Evolutionary conservation across 2,888 invertebrate species (phyloP).

Genomic region (Nomada flava): DNA sequence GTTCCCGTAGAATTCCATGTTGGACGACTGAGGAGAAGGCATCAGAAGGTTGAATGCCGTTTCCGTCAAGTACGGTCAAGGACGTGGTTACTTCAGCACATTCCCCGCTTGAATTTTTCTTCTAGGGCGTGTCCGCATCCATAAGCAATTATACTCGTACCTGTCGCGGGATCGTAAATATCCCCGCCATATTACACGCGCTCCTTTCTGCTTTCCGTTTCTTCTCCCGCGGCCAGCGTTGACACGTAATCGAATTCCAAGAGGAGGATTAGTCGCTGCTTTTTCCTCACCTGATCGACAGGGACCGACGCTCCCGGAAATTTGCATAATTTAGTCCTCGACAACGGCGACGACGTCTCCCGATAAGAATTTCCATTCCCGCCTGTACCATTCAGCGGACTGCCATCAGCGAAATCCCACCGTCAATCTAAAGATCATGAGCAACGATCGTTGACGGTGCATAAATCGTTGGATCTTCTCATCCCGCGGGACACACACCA

Average conservation of each 20-base stretch:
- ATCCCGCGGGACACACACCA: too few species aligned
- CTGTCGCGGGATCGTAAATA: slow-evolving; percentile 45
- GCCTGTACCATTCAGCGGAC: slow-evolving; percentile 20
- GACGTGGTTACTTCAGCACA: slow-evolving; percentile 60
- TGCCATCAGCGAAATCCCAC: not conserved
- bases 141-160: slow-evolving; percentile 64
- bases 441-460: slow-evolving; percentile 23
- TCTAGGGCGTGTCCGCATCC: slow-evolving; percentile 64
- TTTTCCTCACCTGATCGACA: not conserved
- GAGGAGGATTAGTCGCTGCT: not conserved
- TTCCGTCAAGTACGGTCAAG: slow-evolving; percentile 70
- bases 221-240: not conserved
- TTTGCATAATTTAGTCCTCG: slow-evolving; percentile 56
- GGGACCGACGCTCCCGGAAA: slow-evolving; percentile 25
- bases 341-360: not conserved
- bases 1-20: slow-evolving; percentile 36
- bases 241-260: slow-evolving; percentile 42
- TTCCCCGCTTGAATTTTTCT: slow-evolving; percentile 65
- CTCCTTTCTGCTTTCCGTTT: slow-evolving; percentile 12
- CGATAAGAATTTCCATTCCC: slow-evolving; percentile 46
- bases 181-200: not conserved
- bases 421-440: slow-evolving; percentile 23
- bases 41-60: slow-evolving; percentile 48
- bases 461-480: slow-evolving; percentile 6
- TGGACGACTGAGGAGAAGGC: slow-evolving; percentile 40